Conservation (phyloP, 2,888 invertebrate species). For the Bombylius major region DNA sequence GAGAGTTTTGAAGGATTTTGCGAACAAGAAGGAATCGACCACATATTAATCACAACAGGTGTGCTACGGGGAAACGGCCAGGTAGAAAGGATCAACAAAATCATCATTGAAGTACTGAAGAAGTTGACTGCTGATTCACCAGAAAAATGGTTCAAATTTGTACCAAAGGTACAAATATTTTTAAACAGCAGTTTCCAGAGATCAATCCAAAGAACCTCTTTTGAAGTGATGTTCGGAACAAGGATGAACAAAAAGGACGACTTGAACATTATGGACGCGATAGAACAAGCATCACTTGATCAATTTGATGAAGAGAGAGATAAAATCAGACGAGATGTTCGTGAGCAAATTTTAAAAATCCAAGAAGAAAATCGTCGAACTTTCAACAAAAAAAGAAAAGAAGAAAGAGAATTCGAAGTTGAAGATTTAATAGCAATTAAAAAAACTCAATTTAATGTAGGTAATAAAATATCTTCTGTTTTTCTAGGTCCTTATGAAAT, state of each 20-base stretch:
- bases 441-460: conserved; percentile 26
- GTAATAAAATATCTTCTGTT: conserved; percentile 24
- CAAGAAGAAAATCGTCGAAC: conserved; percentile 13
- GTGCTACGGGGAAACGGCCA: no score
- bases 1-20: no score
- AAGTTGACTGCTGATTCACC: not conserved
- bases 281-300: not conserved
- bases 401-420: conserved; percentile 9
- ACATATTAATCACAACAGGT: no score
- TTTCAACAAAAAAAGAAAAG: conserved; percentile 11
- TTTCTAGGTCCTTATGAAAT: conserved; percentile 31
- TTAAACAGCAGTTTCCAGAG: not conserved
- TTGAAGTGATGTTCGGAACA: no score
- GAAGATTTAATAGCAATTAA: conserved; percentile 21
- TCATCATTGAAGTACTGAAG: not conserved
- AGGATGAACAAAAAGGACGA: not conserved
- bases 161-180: not conserved
- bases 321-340: not conserved
- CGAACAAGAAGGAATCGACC: no score
- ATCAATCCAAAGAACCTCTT: not conserved
- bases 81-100: no score
- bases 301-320: not conserved
- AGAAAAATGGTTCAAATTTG: not conserved
- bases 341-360: not conserved
- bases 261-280: not conserved